phyloP scores from a whole-genome alignment of 2,113 vertebrate genomes.

The Pseudorhombus dupliciocellatus region DNA sequence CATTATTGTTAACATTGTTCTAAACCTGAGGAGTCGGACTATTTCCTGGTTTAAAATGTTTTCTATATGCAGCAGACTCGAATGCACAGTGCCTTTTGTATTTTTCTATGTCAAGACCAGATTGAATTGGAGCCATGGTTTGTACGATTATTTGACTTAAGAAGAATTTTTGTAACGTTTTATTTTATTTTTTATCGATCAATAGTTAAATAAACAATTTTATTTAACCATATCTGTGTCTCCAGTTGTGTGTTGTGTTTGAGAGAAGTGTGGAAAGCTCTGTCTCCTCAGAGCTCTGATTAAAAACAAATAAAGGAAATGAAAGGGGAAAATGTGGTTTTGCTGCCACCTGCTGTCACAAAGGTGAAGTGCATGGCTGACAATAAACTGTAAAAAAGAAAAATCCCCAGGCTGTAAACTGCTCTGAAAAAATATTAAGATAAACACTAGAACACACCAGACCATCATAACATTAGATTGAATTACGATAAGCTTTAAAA shows the following conservation, averaged over 20 bases:
- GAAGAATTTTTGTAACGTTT: slow-evolving; percentile 73
- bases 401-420: too few species aligned
- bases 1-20: slow-evolving; percentile 22
- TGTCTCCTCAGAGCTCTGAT: too few species aligned
- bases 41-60: slow-evolving; percentile 50
- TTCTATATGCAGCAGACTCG: slow-evolving; percentile 66
- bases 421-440: too few species aligned
- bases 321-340: slow-evolving; percentile 8
- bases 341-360: slow-evolving; percentile 66
- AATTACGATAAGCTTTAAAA: too few species aligned
- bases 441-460: too few species aligned
- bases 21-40: slow-evolving; percentile 43
- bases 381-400: neutral
- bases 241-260: neutral
- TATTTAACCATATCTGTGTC: slow-evolving; percentile 65
- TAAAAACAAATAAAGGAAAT: neutral
- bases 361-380: neutral
- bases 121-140: slow-evolving; percentile 68
- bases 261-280: neutral
- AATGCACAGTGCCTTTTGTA: slow-evolving; percentile 83
- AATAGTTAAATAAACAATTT: slow-evolving; percentile 79
- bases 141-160: slow-evolving; percentile 75
- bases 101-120: slow-evolving; percentile 78
- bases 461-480: too few species aligned
- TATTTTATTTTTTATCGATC: slow-evolving; percentile 77